Base-by-base conservation (phyloP, 1,140 invertebrate genomes). In the Temnothorax longispinosus region DNA sequence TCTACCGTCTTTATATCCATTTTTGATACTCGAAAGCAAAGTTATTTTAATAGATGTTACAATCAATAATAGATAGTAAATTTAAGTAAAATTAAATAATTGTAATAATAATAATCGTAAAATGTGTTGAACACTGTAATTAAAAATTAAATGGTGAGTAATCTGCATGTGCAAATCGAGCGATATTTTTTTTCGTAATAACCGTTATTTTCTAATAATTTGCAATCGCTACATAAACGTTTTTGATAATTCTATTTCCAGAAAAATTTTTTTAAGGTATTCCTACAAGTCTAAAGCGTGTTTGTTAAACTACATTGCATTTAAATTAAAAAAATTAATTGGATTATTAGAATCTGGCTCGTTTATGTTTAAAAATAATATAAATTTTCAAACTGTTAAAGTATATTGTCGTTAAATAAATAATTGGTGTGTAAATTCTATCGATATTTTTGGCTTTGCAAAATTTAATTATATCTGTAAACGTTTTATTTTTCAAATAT, bases 181-280 rank as follows among this genome's bases (percentile, higher is more conserved):
- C 6, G 44, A 38, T 52, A 78, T 78, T 65, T 78, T 77, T 15
- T 64, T 65, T 50, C 2, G n/a, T 38, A 52, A 38, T 15, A 35
- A 52, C 41, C 11, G 15, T 47, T 62, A 62, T 76, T 76, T 76
- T 32, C 15, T n/a, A 8, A 7, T 64, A 64, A 77, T 77, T 77
- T 64, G 15, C 41, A 18, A 44, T 60, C 8, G 13, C 21, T 76
- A 4, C 4, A 44, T 54, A 58, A 69, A 80, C 7, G 32, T 15
- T 27, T 67, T 7, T 13, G 15, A 52, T 15, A 41, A 69, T 69
- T 78, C 4, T 8, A n/a, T 32, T 4, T 32, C 10, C 2, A 38
- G 8, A 41, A 54, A 11, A 41, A 2, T 54, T 41, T 41, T 69
- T 54, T 77, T 38, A 35, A n/a, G 6, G 3, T 21, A 50, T 60